Evolutionary conservation across 2,888 invertebrate species (phyloP).

Genomic region (Fragum sueziense): DNA sequence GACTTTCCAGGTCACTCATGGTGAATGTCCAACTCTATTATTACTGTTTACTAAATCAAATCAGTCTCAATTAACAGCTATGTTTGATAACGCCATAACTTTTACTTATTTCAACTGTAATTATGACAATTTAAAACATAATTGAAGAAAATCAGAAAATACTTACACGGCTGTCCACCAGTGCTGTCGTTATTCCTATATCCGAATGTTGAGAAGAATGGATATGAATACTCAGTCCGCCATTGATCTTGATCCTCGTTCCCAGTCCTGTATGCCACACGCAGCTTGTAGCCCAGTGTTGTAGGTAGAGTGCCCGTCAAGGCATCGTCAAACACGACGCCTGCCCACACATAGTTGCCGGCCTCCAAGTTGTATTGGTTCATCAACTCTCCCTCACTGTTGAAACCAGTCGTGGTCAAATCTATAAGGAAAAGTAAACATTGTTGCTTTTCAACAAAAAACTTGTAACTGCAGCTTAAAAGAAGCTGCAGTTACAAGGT

Average conservation of each 20-base stretch:
- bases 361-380: conserved; percentile 28
- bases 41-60: no score
- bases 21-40: no score
- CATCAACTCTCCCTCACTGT: conserved; percentile 33
- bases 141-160: not conserved
- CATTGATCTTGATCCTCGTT: conserved; percentile 39
- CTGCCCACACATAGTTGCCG: conserved; percentile 50
- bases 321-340: conserved; percentile 58
- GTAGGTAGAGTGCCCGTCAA: conserved; percentile 35
- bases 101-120: no score
- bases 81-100: no score
- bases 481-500: no score
- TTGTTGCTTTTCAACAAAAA: no score
- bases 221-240: conserved; percentile 58
- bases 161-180: conserved; percentile 59
- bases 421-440: not conserved
- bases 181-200: conserved; percentile 50
- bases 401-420: conserved; percentile 36
- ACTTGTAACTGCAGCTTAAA: no score
- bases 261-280: conserved; percentile 48
- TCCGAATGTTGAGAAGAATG: conserved; percentile 58
- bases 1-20: no score
- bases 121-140: not conserved
- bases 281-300: conserved; percentile 52
- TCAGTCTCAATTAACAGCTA: no score